Percentiles rank a stretch among this genome's conserved stretches.
phyloP scores from a whole-genome alignment of 2,797 vertebrate species.

The Phaenicophaeus curvirostris region DNA sequence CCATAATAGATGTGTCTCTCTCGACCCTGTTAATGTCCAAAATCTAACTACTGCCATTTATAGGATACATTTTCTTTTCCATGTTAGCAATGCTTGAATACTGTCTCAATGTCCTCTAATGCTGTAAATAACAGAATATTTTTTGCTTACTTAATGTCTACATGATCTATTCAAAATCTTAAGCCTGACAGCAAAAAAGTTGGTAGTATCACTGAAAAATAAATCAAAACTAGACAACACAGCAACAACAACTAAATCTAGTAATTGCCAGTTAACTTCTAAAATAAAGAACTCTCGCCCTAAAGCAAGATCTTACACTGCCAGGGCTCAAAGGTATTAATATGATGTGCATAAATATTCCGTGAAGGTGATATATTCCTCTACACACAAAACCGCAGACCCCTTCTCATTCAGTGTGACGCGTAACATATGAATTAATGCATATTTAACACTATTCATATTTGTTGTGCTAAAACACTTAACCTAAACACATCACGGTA shows the following conservation, averaged over 20 bases:
- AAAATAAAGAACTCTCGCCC: background rate
- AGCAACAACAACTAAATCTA: background rate
- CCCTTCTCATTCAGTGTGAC: background rate
- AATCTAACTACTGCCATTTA: background rate
- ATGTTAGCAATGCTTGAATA: background rate
- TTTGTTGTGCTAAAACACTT: slow-evolving; percentile 64
- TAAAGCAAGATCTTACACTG: background rate
- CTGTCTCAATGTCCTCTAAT: background rate
- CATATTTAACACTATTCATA: slow-evolving; percentile 41
- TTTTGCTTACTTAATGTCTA: background rate
- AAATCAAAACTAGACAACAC: background rate
- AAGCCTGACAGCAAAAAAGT: background rate
- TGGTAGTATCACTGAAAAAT: background rate
- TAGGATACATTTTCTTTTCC: background rate
- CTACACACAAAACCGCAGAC: background rate
- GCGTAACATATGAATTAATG: background rate
- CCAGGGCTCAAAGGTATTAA: background rate
- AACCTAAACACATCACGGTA: slow-evolving; percentile 69
- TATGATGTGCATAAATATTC: background rate
- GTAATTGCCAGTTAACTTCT: slow-evolving; percentile 1
- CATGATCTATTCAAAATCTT: background rate
- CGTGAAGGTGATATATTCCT: background rate
- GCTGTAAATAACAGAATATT: background rate
- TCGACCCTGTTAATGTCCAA: background rate
- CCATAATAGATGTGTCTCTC: accelerated